These are phyloP conservation scores for Lepidurus arcticus DNA, from an alignment of 1,140 invertebrate genomes.

Conservation along the genomic window DNA sequence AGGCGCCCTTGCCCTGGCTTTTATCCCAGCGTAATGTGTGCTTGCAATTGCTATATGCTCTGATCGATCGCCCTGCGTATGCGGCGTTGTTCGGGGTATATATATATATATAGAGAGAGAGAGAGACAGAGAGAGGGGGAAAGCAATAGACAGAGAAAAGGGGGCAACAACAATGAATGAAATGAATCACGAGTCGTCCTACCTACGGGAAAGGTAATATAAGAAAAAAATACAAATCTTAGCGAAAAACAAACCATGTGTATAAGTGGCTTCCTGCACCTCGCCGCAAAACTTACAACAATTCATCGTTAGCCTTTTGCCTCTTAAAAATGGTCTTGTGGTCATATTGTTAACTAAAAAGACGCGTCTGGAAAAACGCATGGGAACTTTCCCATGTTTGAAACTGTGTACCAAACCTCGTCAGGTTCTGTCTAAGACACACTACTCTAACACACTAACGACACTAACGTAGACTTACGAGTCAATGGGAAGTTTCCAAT, in stretches of 20 bases:
- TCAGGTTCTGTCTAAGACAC: no score
- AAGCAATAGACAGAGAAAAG: neutral
- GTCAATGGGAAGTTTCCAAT: neutral
- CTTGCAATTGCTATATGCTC: neutral
- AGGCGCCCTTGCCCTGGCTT: neutral
- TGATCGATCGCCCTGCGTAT: slow-evolving; percentile 14
- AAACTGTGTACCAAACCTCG: neutral
- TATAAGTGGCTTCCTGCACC: neutral
- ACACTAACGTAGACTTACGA: neutral
- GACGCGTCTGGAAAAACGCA: neutral
- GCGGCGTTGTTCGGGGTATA: slow-evolving; percentile 9
- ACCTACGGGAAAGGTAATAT: neutral
- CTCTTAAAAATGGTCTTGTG: neutral
- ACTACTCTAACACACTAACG: no score
- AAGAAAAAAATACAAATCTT: neutral
- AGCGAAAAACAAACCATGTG: neutral
- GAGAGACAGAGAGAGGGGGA: neutral
- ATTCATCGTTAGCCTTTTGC: slow-evolving; percentile 8
- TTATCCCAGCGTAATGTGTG: neutral
- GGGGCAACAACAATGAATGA: neutral
- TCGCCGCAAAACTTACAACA: neutral
- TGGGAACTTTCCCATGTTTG: slow-evolving; percentile 5
- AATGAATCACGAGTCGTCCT: neutral
- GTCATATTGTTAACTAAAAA: neutral
- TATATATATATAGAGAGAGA: no score